Base-by-base conservation (phyloP, 2,888 invertebrate genomes). In the Calameuta pallipes region DNA sequence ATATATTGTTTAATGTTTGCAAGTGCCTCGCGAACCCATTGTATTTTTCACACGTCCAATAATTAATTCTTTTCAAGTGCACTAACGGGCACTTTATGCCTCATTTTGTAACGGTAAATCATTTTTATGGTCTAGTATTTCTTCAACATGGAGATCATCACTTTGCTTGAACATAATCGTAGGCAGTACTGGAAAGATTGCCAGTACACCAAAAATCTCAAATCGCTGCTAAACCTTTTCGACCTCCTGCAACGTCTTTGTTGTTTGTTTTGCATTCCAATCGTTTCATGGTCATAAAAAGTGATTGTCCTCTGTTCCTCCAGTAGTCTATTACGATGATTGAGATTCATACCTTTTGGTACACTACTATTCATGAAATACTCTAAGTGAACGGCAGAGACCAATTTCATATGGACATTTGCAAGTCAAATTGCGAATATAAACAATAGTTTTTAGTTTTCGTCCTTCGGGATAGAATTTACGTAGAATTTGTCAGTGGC, bases 341-440 rank as follows among this genome's bases (percentile, higher is more conserved):
- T 78, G 0, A 82, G 35, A 15, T 80, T 77, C 4, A 88, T 83
- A 0, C 87, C 84, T 31, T 83, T 81, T 13, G 80, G 76, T 15
- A 85, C 77, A 75, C 92, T 93, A 1, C 92, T 92, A n/a, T 90
- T 89, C 34, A 92, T 84, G 81, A 93, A 93, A 82, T 93, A 93
- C 75, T 88, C 91, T 30, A 93, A 82, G 85, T 93, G 93, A 34
- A 92, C 80, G 1, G 91, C 92, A 12, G 93, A 92, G 33, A 31
- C 69, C 92, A 91, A 6, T 89, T 85, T 81, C 91, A 93, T 68
- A 87, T 78, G 75, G 90, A 89, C 80, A 92, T 78, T 89, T 93
- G 93, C 79, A 92, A 93, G 83, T 93, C 93, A 75, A 93, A 92
- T 93, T 93, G 36, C 36, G 36, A 36, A 36, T 36, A 36, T 36